These are phyloP conservation scores for Zootoca vivipara DNA, from an alignment of 2,113 vertebrate genomes.

Conservation along the genomic window DNA sequence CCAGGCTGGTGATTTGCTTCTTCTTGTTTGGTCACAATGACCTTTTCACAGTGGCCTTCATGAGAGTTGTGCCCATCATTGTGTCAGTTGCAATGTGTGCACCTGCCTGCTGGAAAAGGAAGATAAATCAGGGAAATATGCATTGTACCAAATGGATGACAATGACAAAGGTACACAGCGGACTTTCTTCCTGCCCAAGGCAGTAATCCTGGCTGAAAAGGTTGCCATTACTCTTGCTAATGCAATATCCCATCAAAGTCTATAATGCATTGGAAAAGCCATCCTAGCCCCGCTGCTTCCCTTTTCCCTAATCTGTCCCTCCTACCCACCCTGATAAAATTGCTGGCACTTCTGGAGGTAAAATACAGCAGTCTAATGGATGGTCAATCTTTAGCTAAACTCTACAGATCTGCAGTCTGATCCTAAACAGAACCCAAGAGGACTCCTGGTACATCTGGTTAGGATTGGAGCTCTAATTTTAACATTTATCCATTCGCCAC, in stretches of 20 bases:
- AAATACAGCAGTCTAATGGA: neutral
- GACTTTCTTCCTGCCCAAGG: neutral
- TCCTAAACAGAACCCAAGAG: neutral
- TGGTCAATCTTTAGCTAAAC: neutral
- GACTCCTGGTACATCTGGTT: neutral
- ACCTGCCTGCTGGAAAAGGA: conserved; percentile 5
- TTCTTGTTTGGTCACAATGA: neutral
- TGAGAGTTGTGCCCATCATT: neutral
- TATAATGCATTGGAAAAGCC: neutral
- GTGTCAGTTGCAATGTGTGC: neutral
- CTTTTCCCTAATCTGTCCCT: neutral
- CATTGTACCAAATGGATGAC: neutral
- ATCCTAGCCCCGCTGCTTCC: neutral
- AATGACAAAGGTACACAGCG: neutral
- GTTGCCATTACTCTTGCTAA: neutral
- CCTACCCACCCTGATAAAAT: neutral
- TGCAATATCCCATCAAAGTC: neutral
- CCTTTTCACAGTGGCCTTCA: conserved; percentile 24
- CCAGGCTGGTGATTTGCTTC: neutral
- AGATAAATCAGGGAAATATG: neutral
- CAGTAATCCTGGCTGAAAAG: neutral
- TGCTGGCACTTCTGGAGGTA: neutral
- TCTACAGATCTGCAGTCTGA: neutral
- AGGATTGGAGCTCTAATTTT: neutral
- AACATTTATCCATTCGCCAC: neutral